Conservation (phyloP, 2,888 invertebrate species). For the Acleris cristana region DNA sequence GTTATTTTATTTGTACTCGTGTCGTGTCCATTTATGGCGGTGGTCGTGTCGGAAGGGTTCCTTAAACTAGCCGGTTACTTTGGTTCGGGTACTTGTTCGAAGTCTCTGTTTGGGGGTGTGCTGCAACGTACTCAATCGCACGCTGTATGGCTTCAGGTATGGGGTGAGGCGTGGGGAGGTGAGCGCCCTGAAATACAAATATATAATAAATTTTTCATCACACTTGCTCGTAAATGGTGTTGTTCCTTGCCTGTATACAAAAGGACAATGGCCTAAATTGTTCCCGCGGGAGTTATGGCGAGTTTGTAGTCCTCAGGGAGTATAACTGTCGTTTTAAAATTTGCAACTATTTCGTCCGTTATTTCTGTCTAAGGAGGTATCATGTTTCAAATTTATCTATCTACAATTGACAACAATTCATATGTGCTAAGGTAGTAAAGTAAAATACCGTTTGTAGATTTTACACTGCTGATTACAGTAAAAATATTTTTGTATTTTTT, state of each 20-base stretch:
- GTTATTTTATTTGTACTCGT: conserved; percentile 22
- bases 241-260: background rate
- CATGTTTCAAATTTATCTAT: no score
- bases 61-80: conserved; percentile 12
- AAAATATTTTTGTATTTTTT: no score
- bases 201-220: background rate
- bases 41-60: background rate
- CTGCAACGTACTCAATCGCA: conserved; percentile 57
- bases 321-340: no score
- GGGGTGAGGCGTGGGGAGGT: conserved; percentile 57
- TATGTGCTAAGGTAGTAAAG: no score
- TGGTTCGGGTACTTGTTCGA: conserved; percentile 38
- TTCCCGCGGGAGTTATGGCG: no score
- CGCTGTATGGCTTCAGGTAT: conserved; percentile 59
- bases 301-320: no score
- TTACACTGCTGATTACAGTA: no score
- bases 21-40: background rate
- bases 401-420: no score
- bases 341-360: no score
- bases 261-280: background rate
- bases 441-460: no score
- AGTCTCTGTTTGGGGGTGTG: conserved; percentile 44
- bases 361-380: no score
- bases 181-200: conserved; percentile 50
- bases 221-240: background rate